These are phyloP conservation scores for Baryphthengus martii DNA, from an alignment of 2,113 vertebrate species.

Conservation along the genomic window DNA sequence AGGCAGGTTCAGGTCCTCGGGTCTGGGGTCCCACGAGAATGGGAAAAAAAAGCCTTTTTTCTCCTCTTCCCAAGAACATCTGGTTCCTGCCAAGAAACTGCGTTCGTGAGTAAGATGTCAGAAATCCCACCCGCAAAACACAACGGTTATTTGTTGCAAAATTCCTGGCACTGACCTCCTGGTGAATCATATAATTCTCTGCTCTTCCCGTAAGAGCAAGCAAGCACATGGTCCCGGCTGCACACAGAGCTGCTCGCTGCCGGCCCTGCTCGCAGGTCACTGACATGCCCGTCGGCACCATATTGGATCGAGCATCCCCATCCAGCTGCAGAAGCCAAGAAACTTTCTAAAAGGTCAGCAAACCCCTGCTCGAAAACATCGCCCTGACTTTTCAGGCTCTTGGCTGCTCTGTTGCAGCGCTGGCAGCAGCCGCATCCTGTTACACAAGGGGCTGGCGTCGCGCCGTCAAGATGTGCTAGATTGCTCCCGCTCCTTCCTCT, in stretches of 20 bases:
- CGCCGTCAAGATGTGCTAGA: not conserved
- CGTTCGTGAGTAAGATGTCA: not conserved
- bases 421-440: rapidly evolving
- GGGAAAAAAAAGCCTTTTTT: not conserved
- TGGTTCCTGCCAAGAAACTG: not conserved
- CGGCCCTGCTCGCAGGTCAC: rapidly evolving
- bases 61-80: not conserved
- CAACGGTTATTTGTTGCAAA: not conserved
- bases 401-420: rapidly evolving
- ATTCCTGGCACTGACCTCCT: not conserved
- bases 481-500: not conserved
- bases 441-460: not conserved
- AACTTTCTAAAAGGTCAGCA: too few species aligned
- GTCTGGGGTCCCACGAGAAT: not conserved
- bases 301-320: rapidly evolving
- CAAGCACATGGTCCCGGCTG: rapidly evolving
- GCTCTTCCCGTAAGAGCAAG: not conserved
- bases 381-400: not conserved
- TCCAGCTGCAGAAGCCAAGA: not conserved
- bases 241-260: rapidly evolving
- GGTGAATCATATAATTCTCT: not conserved
- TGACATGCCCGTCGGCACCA: rapidly evolving
- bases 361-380: not conserved
- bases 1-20: not conserved
- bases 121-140: not conserved